phyloP scores from a whole-genome alignment of 2,797 vertebrate species.

The Ataeniobius toweri region DNA sequence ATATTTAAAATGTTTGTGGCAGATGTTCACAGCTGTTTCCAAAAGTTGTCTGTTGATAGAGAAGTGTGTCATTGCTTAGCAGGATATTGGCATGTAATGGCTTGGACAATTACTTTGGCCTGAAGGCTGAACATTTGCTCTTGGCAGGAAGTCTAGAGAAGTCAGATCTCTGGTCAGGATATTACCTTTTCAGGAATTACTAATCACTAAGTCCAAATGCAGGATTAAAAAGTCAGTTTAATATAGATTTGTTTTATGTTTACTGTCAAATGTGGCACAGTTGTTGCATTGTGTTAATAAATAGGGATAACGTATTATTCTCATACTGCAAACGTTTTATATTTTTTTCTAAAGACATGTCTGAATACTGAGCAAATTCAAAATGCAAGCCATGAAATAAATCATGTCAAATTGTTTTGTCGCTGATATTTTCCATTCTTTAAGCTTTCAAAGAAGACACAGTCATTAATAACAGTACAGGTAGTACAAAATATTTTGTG shows the following conservation, averaged over 20 bases:
- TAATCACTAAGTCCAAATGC: background rate
- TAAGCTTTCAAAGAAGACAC: background rate
- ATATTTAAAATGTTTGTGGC: slow-evolving; percentile 34
- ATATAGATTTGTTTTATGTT: background rate
- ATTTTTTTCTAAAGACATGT: no score
- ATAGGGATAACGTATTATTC: background rate
- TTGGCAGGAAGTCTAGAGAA: slow-evolving; percentile 32
- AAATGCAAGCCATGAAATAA: background rate
- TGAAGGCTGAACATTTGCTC: slow-evolving; percentile 31
- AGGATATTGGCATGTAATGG: slow-evolving; percentile 19
- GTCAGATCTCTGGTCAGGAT: background rate
- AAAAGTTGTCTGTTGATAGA: slow-evolving; percentile 45
- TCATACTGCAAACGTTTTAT: background rate
- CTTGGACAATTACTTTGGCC: background rate
- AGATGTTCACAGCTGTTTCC: slow-evolving; percentile 40
- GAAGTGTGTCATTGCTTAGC: slow-evolving; percentile 14
- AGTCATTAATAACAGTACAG: background rate
- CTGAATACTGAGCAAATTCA: background rate
- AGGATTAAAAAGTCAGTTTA: background rate
- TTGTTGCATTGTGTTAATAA: background rate
- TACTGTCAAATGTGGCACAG: background rate
- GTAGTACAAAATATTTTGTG: background rate
- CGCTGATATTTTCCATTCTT: background rate
- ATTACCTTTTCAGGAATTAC: background rate
- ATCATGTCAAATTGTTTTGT: background rate